phyloP scores from a whole-genome alignment of 2,888 invertebrate genomes.

The Drosophila limbata region DNA sequence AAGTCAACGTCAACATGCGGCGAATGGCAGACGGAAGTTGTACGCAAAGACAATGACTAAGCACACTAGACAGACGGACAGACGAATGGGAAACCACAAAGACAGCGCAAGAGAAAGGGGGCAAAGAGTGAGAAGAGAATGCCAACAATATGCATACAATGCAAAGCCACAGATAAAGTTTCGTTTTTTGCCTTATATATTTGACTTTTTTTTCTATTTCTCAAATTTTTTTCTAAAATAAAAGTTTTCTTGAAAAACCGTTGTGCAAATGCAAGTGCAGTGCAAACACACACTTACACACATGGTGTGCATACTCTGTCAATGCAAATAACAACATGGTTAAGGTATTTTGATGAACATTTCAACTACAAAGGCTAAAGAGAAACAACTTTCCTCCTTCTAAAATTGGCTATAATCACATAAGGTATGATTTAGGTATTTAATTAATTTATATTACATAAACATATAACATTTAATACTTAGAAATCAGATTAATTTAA shows the following conservation, averaged over 20 bases:
- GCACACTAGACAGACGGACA: constrained; percentile 52
- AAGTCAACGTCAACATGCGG: constrained; percentile 70
- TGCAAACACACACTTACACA: constrained; percentile 21
- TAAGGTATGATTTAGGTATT: too few species aligned
- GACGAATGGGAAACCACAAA: constrained; percentile 27
- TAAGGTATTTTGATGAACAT: constrained; percentile 57
- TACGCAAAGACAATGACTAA: constrained; percentile 79
- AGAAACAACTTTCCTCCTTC: not conserved
- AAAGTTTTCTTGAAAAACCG: constrained; percentile 58
- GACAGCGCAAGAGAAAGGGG: not conserved
- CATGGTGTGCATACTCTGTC: constrained; percentile 19
- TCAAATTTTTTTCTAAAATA: constrained; percentile 16
- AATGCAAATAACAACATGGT: constrained; percentile 62
- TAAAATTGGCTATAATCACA: too few species aligned
- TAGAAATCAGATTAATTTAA: too few species aligned
- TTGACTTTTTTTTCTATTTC: constrained; percentile 27
- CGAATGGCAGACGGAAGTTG: constrained; percentile 72
- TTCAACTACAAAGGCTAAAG: constrained; percentile 32
- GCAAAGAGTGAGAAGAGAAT: constrained; percentile 21
- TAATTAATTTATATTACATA: too few species aligned
- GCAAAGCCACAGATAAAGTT: constrained; percentile 72
- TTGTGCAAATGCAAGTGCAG: constrained; percentile 47
- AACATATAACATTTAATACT: too few species aligned
- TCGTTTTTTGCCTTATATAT: constrained; percentile 34
- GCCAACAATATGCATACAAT: constrained; percentile 74